Base-by-base conservation (phyloP, 2,888 invertebrate species). In the Acanthosepion esculentum region DNA sequence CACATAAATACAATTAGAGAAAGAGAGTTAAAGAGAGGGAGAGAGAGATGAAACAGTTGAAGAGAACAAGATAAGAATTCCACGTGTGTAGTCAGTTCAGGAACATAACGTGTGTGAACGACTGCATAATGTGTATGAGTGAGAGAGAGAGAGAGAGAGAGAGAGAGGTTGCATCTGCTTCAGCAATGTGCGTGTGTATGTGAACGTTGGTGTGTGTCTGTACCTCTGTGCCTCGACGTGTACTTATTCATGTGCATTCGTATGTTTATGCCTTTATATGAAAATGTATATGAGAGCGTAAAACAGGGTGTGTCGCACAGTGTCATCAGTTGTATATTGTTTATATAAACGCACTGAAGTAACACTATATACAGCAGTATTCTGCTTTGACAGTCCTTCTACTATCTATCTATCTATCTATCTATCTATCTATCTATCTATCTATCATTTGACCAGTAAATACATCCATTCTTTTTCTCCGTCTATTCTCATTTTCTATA, bases 51-150 rank as follows among this genome's bases (percentile, higher is more conserved):
- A n/a, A 78, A n/a, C 5, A 78, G n/a, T 78, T n/a, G n/a, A 18
- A 78, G 78, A 78, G 78, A n/a, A 12, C 78, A 78, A 12, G 78
- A 78, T 78, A 78, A 78, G 78, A 78, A 78, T 78, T 78, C 78
- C 78, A 78, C 78, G 78, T 78, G 78, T 78, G 78, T 33, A 78
- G 78, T 78, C 78, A 78, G 78, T 78, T 78, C 78, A 78, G 78
- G 78, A 78, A 78, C 78, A n/a, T 78, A 41, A 78, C 78, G 78
- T 78, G n/a, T 78, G 78, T 78, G 78, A 78, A 33, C 12, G n/a
- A 78, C 78, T 33, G 78, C 78, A 78, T 12, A 78, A n/a, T 78
- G 64, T 26, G 64, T 23, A 26, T 26, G 64, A 26, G 64, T 29
- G 64, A 64, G 64, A 23, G 64, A 64, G 64, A 64, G 64, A 23